Base-by-base conservation (phyloP, 2,888 invertebrate genomes). In the Athrips mouffetella region DNA sequence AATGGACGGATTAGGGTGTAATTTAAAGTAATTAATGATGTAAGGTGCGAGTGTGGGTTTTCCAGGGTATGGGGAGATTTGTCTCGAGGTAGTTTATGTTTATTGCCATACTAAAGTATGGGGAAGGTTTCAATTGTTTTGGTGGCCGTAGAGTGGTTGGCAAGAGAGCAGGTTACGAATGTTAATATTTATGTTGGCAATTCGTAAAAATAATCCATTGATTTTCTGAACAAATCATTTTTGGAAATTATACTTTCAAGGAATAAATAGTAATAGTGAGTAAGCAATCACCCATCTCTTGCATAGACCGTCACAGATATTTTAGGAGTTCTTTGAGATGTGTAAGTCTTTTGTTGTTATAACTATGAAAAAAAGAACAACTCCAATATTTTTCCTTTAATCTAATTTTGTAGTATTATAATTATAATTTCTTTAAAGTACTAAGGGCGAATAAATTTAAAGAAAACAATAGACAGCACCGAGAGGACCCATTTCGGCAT, bases 21-120 rank as follows among this genome's bases (percentile, higher is more conserved):
- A 80, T 81, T 80, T 79, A 50, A 62, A 52, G 67, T 73, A 70
- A 80, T 77, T 73, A 64, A 62, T 51, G 41, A 31, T 42, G 46
- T 27, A 31, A 58, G 57, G 59, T 58, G 63, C 51, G 52, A 48
- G 44, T 42, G 49, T 48, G 49, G 53, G 52, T 60, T 65, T 59
- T 60, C 50, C 51, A 39, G 52, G 49, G 45, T 50, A 47, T 16
- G 37, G 37, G 46, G 51, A 45, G 45, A 45, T 46, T 44, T 44
- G 44, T 44, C 21, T 8, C 31, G 44, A 29, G 18, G 37, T 37
- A 37, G 37, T 37, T 37, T 37, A 21, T 42, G 42, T 42, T 42
- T 42, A 25, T 29, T 29, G 13, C 40, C 13, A 13, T 30, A 44
- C 18, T 30, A 18, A 8, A 2, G 10, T n/a, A 27, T 27, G n/a